These are phyloP conservation scores for Darevskia mixta DNA, from an alignment of 2,797 vertebrate species.

Conservation along the genomic window DNA sequence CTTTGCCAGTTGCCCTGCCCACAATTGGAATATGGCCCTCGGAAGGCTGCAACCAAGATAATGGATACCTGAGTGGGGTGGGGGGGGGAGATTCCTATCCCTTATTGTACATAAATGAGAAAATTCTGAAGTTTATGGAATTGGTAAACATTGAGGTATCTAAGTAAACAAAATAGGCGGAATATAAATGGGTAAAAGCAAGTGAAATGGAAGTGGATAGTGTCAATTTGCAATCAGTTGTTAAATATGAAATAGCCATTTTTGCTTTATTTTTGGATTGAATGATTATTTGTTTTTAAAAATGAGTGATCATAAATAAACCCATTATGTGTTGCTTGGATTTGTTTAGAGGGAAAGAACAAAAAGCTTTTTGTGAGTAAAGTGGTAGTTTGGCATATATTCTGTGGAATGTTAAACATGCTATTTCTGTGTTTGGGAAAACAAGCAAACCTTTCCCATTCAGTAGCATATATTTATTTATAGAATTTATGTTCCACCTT, in stretches of 20 bases:
- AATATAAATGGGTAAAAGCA: not conserved
- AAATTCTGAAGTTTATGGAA: not conserved
- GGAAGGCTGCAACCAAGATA: no score
- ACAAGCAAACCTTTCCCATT: not conserved
- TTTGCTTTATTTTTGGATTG: not conserved
- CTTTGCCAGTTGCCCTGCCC: no score
- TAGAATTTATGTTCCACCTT: slow-evolving; percentile 4
- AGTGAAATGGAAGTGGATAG: not conserved
- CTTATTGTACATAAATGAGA: not conserved
- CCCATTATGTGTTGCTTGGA: not conserved
- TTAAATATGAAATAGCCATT: not conserved
- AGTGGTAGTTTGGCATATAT: not conserved
- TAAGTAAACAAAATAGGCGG: not conserved
- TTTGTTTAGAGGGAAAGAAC: not conserved
- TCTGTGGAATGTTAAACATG: not conserved
- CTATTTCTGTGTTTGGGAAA: not conserved
- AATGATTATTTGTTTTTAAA: not conserved
- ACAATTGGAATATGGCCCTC: no score
- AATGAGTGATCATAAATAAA: slow-evolving; percentile 9
- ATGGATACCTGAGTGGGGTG: no score
- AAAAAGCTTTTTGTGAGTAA: not conserved
- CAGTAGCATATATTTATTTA: not conserved
- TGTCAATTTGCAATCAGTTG: not conserved
- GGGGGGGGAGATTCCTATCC: no score
- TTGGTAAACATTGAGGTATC: not conserved